A percentile compares a stretch with the other conserved stretches of the same genome.
Evolutionary conservation across 2,113 vertebrate species (phyloP).

Genomic region (Nasalis larvatus): DNA sequence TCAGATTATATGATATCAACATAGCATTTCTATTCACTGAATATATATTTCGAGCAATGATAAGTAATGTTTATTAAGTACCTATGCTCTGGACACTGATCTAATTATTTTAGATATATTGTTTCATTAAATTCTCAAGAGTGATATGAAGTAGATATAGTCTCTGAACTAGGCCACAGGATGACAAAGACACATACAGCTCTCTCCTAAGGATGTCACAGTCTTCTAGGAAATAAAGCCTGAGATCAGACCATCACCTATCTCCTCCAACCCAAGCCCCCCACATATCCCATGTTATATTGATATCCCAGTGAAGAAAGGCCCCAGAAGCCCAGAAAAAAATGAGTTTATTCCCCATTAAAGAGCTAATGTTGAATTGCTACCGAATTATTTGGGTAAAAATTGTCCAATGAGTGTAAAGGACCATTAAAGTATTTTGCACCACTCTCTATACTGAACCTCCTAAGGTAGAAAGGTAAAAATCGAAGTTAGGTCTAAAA

Average conservation of each 20-base stretch:
- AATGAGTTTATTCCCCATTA: background rate
- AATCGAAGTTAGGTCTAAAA: background rate
- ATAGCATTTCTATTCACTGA: background rate
- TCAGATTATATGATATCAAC: background rate
- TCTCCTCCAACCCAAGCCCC: background rate
- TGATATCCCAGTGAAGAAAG: background rate
- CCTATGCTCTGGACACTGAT: background rate
- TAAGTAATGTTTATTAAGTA: constrained; percentile 14
- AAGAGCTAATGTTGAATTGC: background rate
- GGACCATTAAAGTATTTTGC: background rate
- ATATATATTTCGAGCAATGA: background rate
- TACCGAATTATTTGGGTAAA: background rate
- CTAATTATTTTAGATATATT: background rate
- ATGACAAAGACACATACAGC: background rate
- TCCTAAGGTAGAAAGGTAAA: background rate
- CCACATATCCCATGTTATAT: background rate
- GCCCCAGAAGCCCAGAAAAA: background rate
- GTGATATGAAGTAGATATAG: background rate
- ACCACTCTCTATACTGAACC: background rate
- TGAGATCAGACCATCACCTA: background rate
- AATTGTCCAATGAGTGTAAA: background rate
- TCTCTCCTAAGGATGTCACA: background rate
- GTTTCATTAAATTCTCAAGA: background rate
- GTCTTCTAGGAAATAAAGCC: background rate
- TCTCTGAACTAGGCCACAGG: background rate